Base-by-base conservation (phyloP, 2,797 vertebrate species). In the Hydrocynus forskahlii region DNA sequence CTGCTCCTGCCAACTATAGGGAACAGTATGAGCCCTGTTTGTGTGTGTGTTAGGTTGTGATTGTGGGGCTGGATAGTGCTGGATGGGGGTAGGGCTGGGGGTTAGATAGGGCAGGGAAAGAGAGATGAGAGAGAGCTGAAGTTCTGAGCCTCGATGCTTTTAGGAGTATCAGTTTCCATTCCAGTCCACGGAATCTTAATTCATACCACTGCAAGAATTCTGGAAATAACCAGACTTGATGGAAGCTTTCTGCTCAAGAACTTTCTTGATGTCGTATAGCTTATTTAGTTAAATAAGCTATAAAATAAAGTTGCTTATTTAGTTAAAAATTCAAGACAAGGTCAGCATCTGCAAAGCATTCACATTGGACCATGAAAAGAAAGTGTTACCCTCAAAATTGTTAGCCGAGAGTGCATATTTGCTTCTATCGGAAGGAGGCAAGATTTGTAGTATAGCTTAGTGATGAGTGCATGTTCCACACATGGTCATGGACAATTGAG, bases 21-120 rank as follows among this genome's bases (percentile, higher is more conserved):
- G 85, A 90, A 89, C 86, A 89, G 82, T 84, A 62, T 52, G 62
- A 29, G 63, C 66, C 67, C 80, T 89, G 83, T 52, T 13, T 88
- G 69, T 76, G 19, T 68, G 48, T 75, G 68, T 59, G 38, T 63
- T 13, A 69, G 52, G 71, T 70, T n/a, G 45, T 60, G 78, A 82
- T 73, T 83, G 62, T 67, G 63, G 71, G 74, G 45, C 25, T 78
- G 75, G 52, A 81, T 63, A 45, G 23, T 76, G 70, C 23, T 64
- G 71, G 75, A 52, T 12, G 10, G 48, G 13, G 48, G 13, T 13
- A 12, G 48, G 48, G 48, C 3, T 52, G 48, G 48, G 48, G 48
- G 48, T 13, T 52, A 45, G 10, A 45, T 60, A 75, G 45, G 50
- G 63, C 40, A 9, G 57, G 21, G 60, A 71, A 64, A 66, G 29